phyloP scores from a whole-genome alignment of 1,140 invertebrate species.

The Caenorhabditis remanei region DNA sequence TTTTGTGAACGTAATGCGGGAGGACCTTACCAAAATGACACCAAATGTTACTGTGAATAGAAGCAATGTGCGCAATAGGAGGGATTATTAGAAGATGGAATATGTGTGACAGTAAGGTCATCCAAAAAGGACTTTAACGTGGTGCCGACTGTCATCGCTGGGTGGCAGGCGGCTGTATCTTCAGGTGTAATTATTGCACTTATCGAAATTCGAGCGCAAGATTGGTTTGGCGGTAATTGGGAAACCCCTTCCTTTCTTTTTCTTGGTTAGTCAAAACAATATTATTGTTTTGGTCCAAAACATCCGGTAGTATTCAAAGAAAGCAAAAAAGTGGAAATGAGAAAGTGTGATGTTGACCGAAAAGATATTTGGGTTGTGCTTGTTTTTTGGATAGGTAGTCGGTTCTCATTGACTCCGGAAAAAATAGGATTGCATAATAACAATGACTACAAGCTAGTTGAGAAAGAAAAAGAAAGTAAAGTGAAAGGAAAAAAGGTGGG shows the following conservation, averaged over 20 bases:
- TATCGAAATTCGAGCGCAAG: slow-evolving; percentile 38
- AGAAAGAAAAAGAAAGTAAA: background rate
- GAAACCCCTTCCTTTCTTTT: background rate
- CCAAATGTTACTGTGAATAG: slow-evolving; percentile 18
- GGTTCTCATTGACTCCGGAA: background rate
- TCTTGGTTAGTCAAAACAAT: background rate
- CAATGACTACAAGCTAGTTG: background rate
- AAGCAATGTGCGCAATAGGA: background rate
- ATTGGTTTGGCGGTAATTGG: slow-evolving; percentile 20
- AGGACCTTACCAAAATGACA: background rate
- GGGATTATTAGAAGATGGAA: slow-evolving; percentile 39
- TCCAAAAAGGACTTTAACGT: background rate
- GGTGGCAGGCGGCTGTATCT: slow-evolving; percentile 1
- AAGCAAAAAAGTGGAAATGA: background rate
- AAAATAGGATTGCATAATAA: slow-evolving; percentile 2
- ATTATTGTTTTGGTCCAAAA: background rate
- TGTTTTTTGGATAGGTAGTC: slow-evolving; percentile 30
- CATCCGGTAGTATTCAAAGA: background rate
- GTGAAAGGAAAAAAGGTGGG: background rate
- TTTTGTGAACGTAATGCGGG: slow-evolving; percentile 30
- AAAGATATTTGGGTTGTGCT: slow-evolving; percentile 16
- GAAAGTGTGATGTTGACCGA: slow-evolving; percentile 35
- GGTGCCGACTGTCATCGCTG: background rate
- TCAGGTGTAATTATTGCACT: slow-evolving; percentile 52
- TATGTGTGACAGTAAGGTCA: slow-evolving; percentile 55